Evolutionary conservation across 2,888 invertebrate genomes (phyloP), one percentile per base, ranked within the genome.

Genomic region (Eupithecia subumbrata): DNA sequence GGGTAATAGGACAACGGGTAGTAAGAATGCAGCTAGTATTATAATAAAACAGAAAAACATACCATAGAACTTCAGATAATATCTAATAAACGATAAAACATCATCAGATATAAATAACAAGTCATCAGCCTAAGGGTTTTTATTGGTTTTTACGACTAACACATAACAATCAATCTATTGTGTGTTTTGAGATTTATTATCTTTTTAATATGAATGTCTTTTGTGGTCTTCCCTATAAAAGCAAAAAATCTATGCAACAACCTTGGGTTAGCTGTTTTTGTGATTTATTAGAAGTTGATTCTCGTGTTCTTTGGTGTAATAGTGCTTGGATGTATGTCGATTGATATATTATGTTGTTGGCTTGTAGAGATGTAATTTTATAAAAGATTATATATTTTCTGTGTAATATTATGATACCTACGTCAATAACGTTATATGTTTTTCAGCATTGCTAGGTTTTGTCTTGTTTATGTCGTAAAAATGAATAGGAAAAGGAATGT

Each of bases 81-180:
- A 40, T 40, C 34, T 7, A 63, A 30, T 56, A 64, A 63, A 64
- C 64, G 14, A 37, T 22, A 69, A 34, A 69, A 43, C 72, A 73
- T 60, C 79, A 82, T 82, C 81, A 80, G 77, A 73, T 78, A 72
- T 83, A 83, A 84, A 84, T 82, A 79, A 81, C 78, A 75, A 74
- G 74, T 79, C 72, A 77, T 80, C 79, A 81, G 69, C 74, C 75
- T 76, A 82, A 80, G 75, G 79, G 73, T 78, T 84, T 80, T 82
- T 81, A 84, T 82, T 81, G 74, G 80, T 79, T 74, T 77, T 81
- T 81, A 80, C 73, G 34, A 71, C 74, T 66, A 71, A 64, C 37
- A 40, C 52, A 71, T 79, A 71, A 77, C 60, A 76, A 72, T 72
- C 72, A 76, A 78, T 76, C 76, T 76, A 52, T 71, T 78, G 71